Evolutionary conservation across 2,888 invertebrate genomes (phyloP).

Genomic region (Rhagophthalmus giganteus): DNA sequence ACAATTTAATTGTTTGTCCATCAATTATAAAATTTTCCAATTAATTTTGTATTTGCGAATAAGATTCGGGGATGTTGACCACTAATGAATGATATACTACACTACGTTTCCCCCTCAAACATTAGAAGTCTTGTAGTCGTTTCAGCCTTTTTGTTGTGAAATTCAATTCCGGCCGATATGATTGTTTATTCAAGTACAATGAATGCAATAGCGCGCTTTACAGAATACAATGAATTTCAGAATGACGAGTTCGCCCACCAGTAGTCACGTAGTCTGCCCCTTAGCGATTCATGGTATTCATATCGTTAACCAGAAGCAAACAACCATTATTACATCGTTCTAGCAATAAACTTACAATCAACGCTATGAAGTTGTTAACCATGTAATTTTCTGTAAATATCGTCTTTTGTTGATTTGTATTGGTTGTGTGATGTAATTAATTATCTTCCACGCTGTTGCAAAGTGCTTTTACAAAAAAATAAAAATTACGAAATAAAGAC

Average conservation of each 20-base stretch:
- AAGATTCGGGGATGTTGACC: neutral
- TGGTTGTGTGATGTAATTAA: too few relatives aligned
- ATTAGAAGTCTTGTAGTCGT: neutral
- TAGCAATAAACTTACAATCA: neutral
- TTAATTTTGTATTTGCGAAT: too few relatives aligned
- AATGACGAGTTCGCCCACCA: constrained; percentile 9
- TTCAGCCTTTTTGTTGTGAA: constrained; percentile 17
- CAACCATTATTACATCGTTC: neutral
- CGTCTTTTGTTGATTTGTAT: too few relatives aligned
- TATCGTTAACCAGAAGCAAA: constrained; percentile 11
- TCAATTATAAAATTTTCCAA: too few relatives aligned
- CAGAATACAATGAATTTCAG: constrained; percentile 10
- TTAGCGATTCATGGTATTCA: constrained; percentile 4
- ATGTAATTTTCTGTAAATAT: too few relatives aligned
- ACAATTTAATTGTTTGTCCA: too few relatives aligned
- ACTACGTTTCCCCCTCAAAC: neutral
- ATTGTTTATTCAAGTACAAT: constrained; percentile 22
- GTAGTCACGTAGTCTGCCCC: neutral
- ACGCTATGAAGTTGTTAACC: too few relatives aligned
- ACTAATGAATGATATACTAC: neutral
- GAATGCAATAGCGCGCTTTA: constrained; percentile 11
- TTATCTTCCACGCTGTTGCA: too few relatives aligned
- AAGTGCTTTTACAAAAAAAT: too few relatives aligned
- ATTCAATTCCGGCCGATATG: constrained; percentile 15
- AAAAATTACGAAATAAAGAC: too few relatives aligned